Base-by-base conservation (phyloP, 2,888 invertebrate genomes). In the Thalpophila matura region DNA sequence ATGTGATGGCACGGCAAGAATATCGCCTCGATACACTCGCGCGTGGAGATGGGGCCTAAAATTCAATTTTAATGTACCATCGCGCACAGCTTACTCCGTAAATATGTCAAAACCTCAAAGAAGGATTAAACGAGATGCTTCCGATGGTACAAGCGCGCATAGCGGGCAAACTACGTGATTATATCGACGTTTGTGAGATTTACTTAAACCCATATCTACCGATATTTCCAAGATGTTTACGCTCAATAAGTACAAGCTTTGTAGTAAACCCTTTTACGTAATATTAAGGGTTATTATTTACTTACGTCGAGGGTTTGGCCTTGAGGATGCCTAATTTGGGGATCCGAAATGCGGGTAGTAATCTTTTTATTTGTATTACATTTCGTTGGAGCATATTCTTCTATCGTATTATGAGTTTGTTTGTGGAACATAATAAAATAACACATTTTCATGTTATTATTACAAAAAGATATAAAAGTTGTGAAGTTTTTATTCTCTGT, bases 101-200 rank as follows among this genome's bases (percentile, higher is more conserved):
- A 59, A 65, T 37, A 75, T 64, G 54, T 61, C 69, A 70, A 62
- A 74, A 71, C 72, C 74, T 38, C 76, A 71, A 71, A 70, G 59
- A 59, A 58, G 61, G 65, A 65, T 75, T 66, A 70, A 63, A 57
- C 29, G 14, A 18, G 24, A 43, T 33, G 33, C 35, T 47, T 12
- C 3, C 9, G 37, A 55, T 27, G 20, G 72, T 63, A 71, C 54
- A 66, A 31, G 37, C 62, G 66, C 16, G 46, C 27, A 43, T 76
- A 74, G 10, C 20, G 31, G 18, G 40, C 38, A 33, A 46, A 33
- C 53, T 59, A 77, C 77, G 77, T 76, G 69, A 73, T 73, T 53
- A 66, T 54, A 77, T 76, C 57, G 29, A 14, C 20, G 43, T 50
- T 29, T 54, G 16, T 26, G 12, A 40, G 77, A 59, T 76, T 76